Evolutionary conservation across 2,113 vertebrate genomes (phyloP).

Genomic region (Onychorhynchus coronatus): DNA sequence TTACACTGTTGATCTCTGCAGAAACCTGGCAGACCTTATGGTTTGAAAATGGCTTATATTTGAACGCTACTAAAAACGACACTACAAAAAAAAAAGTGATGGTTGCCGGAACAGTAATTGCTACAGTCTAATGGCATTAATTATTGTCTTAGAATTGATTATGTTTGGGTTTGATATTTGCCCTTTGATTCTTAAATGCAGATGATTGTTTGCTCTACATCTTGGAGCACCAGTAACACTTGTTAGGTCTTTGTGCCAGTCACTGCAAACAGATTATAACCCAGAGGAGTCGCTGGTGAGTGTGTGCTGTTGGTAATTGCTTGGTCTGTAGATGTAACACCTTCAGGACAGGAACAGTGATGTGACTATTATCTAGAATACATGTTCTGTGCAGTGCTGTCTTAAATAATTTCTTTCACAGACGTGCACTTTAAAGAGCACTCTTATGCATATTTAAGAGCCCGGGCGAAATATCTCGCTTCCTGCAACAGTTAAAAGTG

Average conservation of each 20-base stretch:
- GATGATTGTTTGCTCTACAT: not conserved
- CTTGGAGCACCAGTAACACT: not conserved
- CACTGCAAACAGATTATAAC: not conserved
- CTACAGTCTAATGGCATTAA: not conserved
- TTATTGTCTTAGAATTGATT: not conserved
- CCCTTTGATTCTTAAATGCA: not conserved
- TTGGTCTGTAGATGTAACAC: not conserved
- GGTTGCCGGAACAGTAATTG: not conserved
- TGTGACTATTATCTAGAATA: not conserved
- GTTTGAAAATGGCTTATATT: not conserved
- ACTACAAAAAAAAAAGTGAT: not conserved
- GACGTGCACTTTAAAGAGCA: not conserved
- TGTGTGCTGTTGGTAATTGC: not conserved
- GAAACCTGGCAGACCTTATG: not conserved
- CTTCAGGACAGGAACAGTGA: not conserved
- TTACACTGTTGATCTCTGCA: not conserved
- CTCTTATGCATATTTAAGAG: not conserved
- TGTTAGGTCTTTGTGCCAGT: not conserved
- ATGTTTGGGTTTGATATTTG: not conserved
- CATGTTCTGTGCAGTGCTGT: not conserved
- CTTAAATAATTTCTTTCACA: not conserved
- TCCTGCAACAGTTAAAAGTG: not conserved
- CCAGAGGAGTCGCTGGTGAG: not conserved
- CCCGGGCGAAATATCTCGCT: not conserved
- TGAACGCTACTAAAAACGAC: not conserved